Percentiles rank a stretch among this genome's conserved stretches.
phyloP scores from a whole-genome alignment of 2,113 vertebrate genomes.

The Datnioides undecimradiatus region DNA sequence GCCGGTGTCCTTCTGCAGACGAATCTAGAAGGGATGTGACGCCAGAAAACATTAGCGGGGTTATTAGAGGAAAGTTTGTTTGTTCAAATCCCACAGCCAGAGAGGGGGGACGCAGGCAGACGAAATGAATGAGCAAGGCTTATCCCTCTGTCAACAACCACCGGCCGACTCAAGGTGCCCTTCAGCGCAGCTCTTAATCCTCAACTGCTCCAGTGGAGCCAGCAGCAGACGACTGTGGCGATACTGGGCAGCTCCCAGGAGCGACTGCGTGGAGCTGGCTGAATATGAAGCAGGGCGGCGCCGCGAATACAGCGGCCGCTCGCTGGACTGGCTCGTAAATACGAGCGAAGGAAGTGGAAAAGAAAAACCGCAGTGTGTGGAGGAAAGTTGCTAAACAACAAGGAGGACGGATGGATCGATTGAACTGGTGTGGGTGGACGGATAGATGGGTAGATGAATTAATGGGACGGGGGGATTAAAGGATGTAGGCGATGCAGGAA shows the following conservation, averaged over 20 bases:
- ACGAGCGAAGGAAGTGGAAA: not conserved
- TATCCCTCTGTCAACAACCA: constrained; percentile 35
- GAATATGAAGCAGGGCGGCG: constrained; percentile 48
- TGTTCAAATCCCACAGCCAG: constrained; percentile 15
- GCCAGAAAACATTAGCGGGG: constrained; percentile 14
- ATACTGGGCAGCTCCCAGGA: constrained; percentile 58
- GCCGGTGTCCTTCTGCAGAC: constrained; percentile 20
- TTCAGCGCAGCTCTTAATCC: constrained; percentile 55
- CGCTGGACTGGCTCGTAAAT: constrained; percentile 1
- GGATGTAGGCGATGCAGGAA: constrained; percentile 50
- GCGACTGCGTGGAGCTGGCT: constrained; percentile 12
- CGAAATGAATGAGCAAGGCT: constrained; percentile 40
- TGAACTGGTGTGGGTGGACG: constrained; percentile 35
- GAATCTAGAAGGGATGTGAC: constrained; percentile 1
- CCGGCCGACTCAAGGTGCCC: constrained; percentile 72
- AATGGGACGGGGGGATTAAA: constrained; percentile 56
- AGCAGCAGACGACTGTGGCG: constrained; percentile 37
- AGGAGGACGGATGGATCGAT: constrained; percentile 18
- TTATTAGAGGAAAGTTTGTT: constrained; percentile 43
- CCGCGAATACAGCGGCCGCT: not conserved
- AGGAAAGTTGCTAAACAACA: not conserved
- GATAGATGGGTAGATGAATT: constrained; percentile 40
- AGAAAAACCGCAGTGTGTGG: not conserved
- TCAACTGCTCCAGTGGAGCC: constrained; percentile 45
- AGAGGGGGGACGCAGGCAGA: not conserved